These are phyloP conservation scores for Desoria tigrina DNA, from an alignment of 2,888 invertebrate genomes.

Conservation along the genomic window DNA sequence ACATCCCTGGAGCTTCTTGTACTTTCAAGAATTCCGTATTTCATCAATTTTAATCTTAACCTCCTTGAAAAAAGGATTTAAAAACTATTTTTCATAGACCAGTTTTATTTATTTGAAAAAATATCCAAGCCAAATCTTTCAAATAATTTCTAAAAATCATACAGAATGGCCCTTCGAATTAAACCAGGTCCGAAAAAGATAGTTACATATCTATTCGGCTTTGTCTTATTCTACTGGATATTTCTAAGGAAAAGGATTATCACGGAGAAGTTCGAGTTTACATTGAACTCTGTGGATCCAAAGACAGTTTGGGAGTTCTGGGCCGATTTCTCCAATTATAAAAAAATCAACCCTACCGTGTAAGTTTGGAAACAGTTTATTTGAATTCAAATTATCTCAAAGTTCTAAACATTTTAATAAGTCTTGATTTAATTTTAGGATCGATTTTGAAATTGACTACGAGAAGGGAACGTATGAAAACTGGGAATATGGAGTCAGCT, in stretches of 20 bases:
- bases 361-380: constrained; percentile 58
- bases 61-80: no score
- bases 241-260: constrained; percentile 37
- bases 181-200: constrained; percentile 31
- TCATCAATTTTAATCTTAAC: no score
- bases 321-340: constrained; percentile 74
- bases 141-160: no score
- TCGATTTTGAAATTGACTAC: constrained; percentile 64
- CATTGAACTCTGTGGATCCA: constrained; percentile 63
- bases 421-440: constrained; percentile 57
- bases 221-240: constrained; percentile 39
- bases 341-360: constrained; percentile 71
- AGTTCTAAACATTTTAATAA: constrained; percentile 3
- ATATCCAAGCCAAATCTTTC: no score
- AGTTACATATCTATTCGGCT: neutral
- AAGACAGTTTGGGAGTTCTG: constrained; percentile 71
- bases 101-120: no score
- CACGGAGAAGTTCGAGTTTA: constrained; percentile 57
- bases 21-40: no score
- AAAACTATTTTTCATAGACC: no score
- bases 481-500: constrained; percentile 70
- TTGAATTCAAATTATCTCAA: neutral
- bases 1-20: no score
- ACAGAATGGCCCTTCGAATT: constrained; percentile 32
- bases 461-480: constrained; percentile 69